Evolutionary conservation across 2,113 vertebrate genomes (phyloP), one percentile per base, ranked within the genome.

Genomic region (Gopherus evgoodei): DNA sequence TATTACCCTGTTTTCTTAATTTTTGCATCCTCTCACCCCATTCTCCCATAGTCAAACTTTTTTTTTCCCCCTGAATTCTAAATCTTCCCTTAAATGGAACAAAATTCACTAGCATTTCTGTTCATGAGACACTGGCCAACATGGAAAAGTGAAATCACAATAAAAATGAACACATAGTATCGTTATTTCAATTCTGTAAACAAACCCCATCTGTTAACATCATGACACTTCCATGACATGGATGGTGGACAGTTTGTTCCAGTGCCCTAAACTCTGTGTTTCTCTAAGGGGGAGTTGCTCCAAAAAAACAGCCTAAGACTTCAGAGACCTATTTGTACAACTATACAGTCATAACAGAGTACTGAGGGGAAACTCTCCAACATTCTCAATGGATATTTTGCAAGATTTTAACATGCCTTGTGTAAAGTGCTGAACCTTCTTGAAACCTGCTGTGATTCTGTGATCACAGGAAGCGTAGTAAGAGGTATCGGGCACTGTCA

Each of bases 381-480:
- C 83, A 7, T 95, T 95, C 86, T 76, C 85, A 87, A 57, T 88
- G 95, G 91, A 65, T 81, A 56, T 89, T 84, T 84, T 93, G 81
- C 85, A 25, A 13, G 56, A 42, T 81, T 91, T 52, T 85, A 90
- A 25, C 93, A 92, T 96, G 69, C 79, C 85, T 59, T 65, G 94
- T 2, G 1, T 75, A 87, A 75, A 88, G 79, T 0, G 0, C 84
- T 96, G 90, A 91, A 42, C n/a, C 22, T 35, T 90, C 90, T 91
- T 89, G 80, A 78, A 90, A 89, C 81, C 72, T 79, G 13, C 90
- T 69, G 75, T 27, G 87, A 96, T 83, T 91, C 62, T 69, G 27
- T 87, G 44, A 81, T 94, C 90, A 88, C 90, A 42, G 17, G 80
- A 53, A 89, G 94, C 87, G 85, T 90, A 83, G 16, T 78, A 86